Base-by-base conservation (phyloP, 2,888 invertebrate genomes). In the Ennomos erosarius region DNA sequence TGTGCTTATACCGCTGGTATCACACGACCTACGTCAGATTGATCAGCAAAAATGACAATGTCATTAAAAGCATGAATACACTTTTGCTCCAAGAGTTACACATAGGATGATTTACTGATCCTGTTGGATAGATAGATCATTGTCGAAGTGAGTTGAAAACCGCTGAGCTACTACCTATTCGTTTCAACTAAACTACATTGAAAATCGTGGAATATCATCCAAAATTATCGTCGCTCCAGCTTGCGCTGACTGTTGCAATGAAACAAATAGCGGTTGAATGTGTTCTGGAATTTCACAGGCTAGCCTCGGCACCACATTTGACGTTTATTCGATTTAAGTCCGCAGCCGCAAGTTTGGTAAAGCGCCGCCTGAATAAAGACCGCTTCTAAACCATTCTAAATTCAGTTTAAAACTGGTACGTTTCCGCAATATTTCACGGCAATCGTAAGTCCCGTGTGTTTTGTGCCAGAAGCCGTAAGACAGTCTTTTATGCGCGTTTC, bases 291-390 rank as follows among this genome's bases (percentile, higher is more conserved):
- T 73, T 68, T 68, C 61, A 54, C 50, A 58, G 66, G 64, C 71
- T 67, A 62, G 60, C 65, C 65, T 63, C 59, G 42, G 52, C 71
- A 72, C 82, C 81, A 76, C 82, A 80, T 84, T 78, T 87, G 87
- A 88, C 87, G 80, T 85, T 87, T 82, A 89, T 88, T 88, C 84
- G 82, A 86, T 87, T 88, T 84, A 82, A 84, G 82, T 78, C 81
- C 78, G 67, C 74, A 73, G 68, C 67, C 71, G 64, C 78, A 74
- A 81, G 79, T 82, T 81, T 70, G 70, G 72, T 73, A 74, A 80
- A 85, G 77, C 78, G 79, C 70, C 76, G 72, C 75, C 76, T 79
- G 80, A 84, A 85, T 85, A 82, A 81, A 87, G 82, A 85, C 82
- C 68, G 76, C 76, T 73, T 79, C 76, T 79, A 79, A 85, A 87